Conservation (phyloP, 2,888 invertebrate genomes). For the Xanthostigma xanthostigma region DNA sequence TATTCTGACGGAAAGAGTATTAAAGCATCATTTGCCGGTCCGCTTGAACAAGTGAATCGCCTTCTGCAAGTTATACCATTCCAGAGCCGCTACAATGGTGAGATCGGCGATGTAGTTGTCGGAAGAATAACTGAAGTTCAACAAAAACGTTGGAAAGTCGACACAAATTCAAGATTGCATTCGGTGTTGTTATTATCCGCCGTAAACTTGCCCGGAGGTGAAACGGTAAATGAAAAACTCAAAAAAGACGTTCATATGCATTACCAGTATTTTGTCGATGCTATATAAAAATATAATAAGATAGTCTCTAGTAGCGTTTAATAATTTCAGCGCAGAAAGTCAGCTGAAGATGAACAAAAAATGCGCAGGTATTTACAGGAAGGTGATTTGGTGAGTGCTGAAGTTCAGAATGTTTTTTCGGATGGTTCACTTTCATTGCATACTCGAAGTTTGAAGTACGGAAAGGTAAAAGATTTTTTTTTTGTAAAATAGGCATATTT, state of each 20-base stretch:
- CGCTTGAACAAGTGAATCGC: slow-evolving; percentile 88
- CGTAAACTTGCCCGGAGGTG: slow-evolving; percentile 95
- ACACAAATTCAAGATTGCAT: slow-evolving; percentile 81
- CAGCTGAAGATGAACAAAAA: slow-evolving; percentile 92
- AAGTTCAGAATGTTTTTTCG: slow-evolving; percentile 83
- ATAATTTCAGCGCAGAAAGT: slow-evolving; percentile 55
- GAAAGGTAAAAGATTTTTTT: slow-evolving; percentile 48
- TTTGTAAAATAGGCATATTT: neutral
- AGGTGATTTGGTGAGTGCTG: slow-evolving; percentile 93
- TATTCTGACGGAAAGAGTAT: slow-evolving; percentile 71
- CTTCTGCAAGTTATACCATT: slow-evolving; percentile 81
- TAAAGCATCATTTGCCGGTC: slow-evolving; percentile 87
- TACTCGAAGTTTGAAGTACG: slow-evolving; percentile 92
- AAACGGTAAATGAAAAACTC: slow-evolving; percentile 47
- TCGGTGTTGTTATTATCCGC: slow-evolving; percentile 78
- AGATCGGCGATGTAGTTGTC: slow-evolving; percentile 94
- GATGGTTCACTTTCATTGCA: slow-evolving; percentile 90
- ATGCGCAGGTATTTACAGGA: slow-evolving; percentile 91
- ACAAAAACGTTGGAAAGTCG: slow-evolving; percentile 88
- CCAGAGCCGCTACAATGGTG: slow-evolving; percentile 81
- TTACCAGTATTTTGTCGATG: slow-evolving; percentile 1
- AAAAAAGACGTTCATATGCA: neutral
- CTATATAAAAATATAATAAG: no score
- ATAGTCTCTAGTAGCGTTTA: neutral
- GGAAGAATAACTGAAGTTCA: slow-evolving; percentile 90